Evolutionary conservation across 2,888 invertebrate genomes (phyloP), one percentile per base, ranked within the genome.

Genomic region (Cephus spinipes): DNA sequence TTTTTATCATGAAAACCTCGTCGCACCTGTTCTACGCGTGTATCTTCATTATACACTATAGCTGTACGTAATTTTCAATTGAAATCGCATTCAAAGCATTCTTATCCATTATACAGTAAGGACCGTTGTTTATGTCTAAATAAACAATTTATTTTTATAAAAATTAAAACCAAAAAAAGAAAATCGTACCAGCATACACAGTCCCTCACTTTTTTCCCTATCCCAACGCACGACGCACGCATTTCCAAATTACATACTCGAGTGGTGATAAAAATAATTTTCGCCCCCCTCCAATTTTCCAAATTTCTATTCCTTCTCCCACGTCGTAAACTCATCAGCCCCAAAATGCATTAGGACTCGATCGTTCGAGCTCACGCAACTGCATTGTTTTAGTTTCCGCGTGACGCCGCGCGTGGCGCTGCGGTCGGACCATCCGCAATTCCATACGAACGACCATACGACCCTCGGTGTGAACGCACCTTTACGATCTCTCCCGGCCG

Each of bases 351-450:
- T 69, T 69, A 69, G 30, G 69, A 32, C 40, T 11, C 32, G 69
- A 69, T 69, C n/a, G 69, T 30, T 69, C n/a, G 6, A 11, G 15
- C 69, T 15, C 69, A 30, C 69, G 31, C 69, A 69, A 12, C 4
- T 4, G 69, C 69, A 30, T 69, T 69, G 69, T 69, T 69, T 30
- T 6, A 69, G 69, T 1, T 69, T n/a, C 11, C 32, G 76, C 76
- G 35, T 76, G 74, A 80, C 77, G 77, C 75, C 80, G 79, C 75
- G 79, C 81, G 82, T 82, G 81, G 81, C 77, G 77, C 81, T 82
- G 84, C 78, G 80, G 84, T 85, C 81, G 81, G 83, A 30, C 83
- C 81, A 76, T 82, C 75, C 76, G 79, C 84, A 84, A 85, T 86
- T 81, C 81, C 75, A 79, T 77, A 79, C 79, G 81, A 77, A 84